Evolutionary conservation across 2,113 vertebrate species (phyloP), one percentile per base, ranked within the genome.

Genomic region (Caranx melampygus): DNA sequence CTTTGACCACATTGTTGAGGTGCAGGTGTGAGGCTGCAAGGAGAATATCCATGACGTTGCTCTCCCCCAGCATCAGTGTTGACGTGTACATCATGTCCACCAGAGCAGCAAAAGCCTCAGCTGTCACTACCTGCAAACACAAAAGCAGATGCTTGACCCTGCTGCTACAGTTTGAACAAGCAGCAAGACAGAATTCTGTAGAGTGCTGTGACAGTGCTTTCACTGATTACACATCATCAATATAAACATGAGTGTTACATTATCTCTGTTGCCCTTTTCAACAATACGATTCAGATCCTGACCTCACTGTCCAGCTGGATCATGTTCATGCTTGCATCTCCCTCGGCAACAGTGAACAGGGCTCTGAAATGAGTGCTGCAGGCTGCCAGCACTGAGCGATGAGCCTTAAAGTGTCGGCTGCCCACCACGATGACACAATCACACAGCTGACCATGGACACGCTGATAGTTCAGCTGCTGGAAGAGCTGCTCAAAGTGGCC

Each of bases 51-150:
- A 99, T 99, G 34, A 99, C 98, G 0, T 99, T 99, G 93, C 98
- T 99, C 89, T 98, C 97, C 10, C 98, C 97, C 2, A 99, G 96
- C 96, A 98, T 98, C 3, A 99, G 96, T 0, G 97, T 99, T 37
- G 98, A 99, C 0, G 97, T 99, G 62, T 99, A 99, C 98, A 99
- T 99, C 98, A 99, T 99, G 92, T 99, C 98, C 68, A 99, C 95
- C 58, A 99, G 95, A 0, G 97, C 97, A 0, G 98, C 97, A 57
- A 99, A 99, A 2, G 98, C 98, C 88, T 99, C 98, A 0, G 98
- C 96, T 0, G 98, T 99, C 89, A 99, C 98, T 73, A 99, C 93
- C 93, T 94, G 84, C 34, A 87, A 31, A 20, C 2, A 44, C 31
- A 77, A 16, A 59, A 40, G 6, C 16, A 34, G 26, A 1, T 12